Base-by-base conservation (phyloP, 2,888 invertebrate species). In the Tholera decimalis region DNA sequence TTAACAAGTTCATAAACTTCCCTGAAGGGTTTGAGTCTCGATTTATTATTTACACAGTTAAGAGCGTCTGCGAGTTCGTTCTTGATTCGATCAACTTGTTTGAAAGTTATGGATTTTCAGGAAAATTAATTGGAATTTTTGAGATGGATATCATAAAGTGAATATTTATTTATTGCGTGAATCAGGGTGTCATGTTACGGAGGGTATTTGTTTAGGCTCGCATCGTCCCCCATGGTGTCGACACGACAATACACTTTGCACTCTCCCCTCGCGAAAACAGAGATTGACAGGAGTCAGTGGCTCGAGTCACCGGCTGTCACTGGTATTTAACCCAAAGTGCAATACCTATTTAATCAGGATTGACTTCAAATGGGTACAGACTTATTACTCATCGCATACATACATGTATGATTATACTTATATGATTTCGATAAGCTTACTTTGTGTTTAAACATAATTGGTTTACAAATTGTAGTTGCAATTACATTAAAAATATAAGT, bases 191-290 rank as follows among this genome's bases (percentile, higher is more conserved):
- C 73, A 55, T 63, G 51, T 82, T 78, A 78, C 78, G 47, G 13
- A 65, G 80, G 78, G 73, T 68, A 72, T 82, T 82, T 78, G 79
- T 70, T 71, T 79, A 71, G 72, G 62, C 58, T 64, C 59, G 46
- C 56, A 51, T 59, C 62, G 53, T 62, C 73, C 80, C 82, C 82
- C 47, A 72, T 53, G 71, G 85, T 87, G 84, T 73, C 87, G 79
- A 91, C 91, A 91, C 85, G 88, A 85, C 83, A 88, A 82, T 83
- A 91, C 91, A 91, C 91, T 91, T 86, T 85, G 73, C 74, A 64
- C 72, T 65, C 78, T 79, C 86, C 88, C 87, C 83, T 77, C 68
- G 37, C 30, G 57, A 53, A 68, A 71, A 73, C 77, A 62, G 69
- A 77, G 86, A 88, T 83, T 87, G 88, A 86, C 87, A 83, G 79